Base-by-base conservation (phyloP, 2,797 vertebrate species). In the Periparus ater region DNA sequence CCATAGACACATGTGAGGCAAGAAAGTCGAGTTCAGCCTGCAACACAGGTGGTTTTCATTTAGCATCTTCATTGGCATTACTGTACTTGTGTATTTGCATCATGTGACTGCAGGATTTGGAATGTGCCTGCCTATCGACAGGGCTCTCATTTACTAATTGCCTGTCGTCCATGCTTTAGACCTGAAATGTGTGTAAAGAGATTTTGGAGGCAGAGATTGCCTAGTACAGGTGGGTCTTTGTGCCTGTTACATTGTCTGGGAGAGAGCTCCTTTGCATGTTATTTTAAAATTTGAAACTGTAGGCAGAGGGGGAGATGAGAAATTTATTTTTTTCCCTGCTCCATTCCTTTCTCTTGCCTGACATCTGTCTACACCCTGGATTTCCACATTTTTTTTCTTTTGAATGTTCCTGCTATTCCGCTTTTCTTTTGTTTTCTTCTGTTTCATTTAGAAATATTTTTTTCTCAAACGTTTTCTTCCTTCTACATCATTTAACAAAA, bases 11-110 rank as follows among this genome's bases (percentile, higher is more conserved):
- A 45, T 25, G 32, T 3, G 48, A 60, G 70, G 61, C 82, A 44
- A 66, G 89, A 88, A 95, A 84, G 74, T 90, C 42, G 0, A 88
- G 89, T 95, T 95, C 29, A 87, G 84, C 86, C 63, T 91, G 86
- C 74, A 82, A 11, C 45, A 32, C 61, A 12, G 15, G 47, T 82
- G 55, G 63, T 84, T 91, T 93, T 66, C 77, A 54, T 68, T 85
- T 51, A 25, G 26, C 58, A n/a, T 83, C 78, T 50, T 36, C 36
- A 47, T 11, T 78, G 58, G 23, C 57, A 42, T 55, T 85, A 60
- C 72, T 54, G 18, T 21, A 55, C 40, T 65, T 73, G 42, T 61
- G 20, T 63, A 48, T 88, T 80, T 84, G 55, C 62, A 67, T 86
- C 45, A 8, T 38, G 10, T 30, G 63, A 17, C 63, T 42, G 60